Conservation (phyloP, 2,113 vertebrate species). For the Dissostichus mawsoni region DNA sequence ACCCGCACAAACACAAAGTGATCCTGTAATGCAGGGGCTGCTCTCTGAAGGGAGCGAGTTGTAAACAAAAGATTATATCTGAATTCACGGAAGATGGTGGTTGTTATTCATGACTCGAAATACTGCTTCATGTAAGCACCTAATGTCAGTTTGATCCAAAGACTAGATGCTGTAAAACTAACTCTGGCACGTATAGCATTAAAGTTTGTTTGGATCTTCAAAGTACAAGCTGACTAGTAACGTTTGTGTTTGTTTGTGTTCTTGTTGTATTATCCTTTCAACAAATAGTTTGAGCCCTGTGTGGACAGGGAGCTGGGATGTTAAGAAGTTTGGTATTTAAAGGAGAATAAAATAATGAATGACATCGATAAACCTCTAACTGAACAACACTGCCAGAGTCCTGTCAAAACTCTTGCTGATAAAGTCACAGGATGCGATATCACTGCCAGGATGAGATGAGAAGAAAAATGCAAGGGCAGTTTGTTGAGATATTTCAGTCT, state of each 20-base stretch:
- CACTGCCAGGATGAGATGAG: conserved; percentile 10
- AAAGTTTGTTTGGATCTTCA: conserved; percentile 42
- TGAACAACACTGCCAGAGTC: neutral
- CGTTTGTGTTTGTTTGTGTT: neutral
- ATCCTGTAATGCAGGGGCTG: conserved; percentile 27
- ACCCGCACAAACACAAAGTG: conserved; percentile 42
- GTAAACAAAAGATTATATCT: conserved; percentile 68
- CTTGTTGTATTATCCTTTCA: neutral
- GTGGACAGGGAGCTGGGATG: neutral
- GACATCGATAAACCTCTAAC: conserved; percentile 27
- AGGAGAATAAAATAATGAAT: conserved; percentile 16
- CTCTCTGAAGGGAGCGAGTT: conserved; percentile 31
- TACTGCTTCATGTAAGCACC: conserved; percentile 31
- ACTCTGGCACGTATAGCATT: conserved; percentile 11
- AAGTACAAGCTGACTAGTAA: conserved; percentile 4
- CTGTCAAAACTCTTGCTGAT: no score
- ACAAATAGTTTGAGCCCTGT: neutral
- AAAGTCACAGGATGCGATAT: conserved; percentile 36
- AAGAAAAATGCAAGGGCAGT: neutral
- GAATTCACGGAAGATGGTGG: conserved; percentile 21
- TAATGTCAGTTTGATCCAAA: conserved; percentile 47
- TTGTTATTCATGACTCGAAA: conserved; percentile 54
- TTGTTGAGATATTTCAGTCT: neutral
- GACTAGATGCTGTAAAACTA: conserved; percentile 32
- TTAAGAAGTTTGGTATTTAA: conserved; percentile 27